Evolutionary conservation across 2,888 invertebrate species (phyloP).

Genomic region (Eupithecia tripunctaria): DNA sequence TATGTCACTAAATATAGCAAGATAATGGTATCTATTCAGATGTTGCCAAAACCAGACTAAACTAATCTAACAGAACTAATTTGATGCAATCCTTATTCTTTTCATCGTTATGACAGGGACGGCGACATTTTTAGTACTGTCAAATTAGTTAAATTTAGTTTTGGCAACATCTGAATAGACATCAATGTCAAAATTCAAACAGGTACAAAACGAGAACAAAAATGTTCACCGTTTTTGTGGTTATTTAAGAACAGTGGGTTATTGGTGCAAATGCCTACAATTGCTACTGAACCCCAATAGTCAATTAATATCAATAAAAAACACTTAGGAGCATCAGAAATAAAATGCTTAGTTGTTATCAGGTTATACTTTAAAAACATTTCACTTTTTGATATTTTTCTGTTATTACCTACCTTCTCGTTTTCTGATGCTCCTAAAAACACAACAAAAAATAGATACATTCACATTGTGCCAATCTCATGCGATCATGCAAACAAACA

Average conservation of each 20-base stretch:
- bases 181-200: no score
- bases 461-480: slow-evolving; percentile 74
- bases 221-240: no score
- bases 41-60: no score
- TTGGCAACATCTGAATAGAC: no score
- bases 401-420: background rate
- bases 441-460: slow-evolving; percentile 53
- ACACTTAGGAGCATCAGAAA: background rate
- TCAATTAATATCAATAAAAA: background rate
- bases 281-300: background rate
- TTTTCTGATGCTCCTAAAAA: background rate
- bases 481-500: slow-evolving; percentile 64
- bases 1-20: no score
- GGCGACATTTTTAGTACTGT: no score
- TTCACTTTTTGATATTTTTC: background rate
- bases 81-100: no score
- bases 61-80: no score
- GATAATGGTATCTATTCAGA: no score
- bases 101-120: no score
- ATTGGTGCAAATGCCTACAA: background rate
- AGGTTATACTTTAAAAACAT: background rate
- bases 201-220: no score
- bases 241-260: background rate
- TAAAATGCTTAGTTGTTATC: background rate
- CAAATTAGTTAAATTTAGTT: no score